These are phyloP conservation scores for Shargacucullia verbasci DNA, from an alignment of 2,888 invertebrate species.

Conservation along the genomic window DNA sequence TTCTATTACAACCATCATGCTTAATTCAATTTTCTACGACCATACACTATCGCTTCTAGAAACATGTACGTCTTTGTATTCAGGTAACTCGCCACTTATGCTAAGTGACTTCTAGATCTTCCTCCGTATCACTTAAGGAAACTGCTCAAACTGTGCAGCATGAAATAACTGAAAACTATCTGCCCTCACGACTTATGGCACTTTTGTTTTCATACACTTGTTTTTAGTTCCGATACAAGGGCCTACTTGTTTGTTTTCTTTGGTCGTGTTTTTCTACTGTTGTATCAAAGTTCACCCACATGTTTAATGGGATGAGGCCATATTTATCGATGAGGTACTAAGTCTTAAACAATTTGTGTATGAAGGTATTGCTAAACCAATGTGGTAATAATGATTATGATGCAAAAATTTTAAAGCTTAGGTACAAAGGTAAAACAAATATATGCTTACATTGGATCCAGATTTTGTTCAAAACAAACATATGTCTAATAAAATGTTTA, in stretches of 20 bases:
- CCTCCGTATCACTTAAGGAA: conserved; percentile 42
- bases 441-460: too few relatives aligned
- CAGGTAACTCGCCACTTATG: conserved; percentile 84
- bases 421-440: too few relatives aligned
- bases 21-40: not conserved
- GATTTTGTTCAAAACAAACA: too few relatives aligned
- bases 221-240: conserved; percentile 48
- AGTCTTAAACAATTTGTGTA: too few relatives aligned
- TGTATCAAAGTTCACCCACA: conserved; percentile 1
- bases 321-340: too few relatives aligned
- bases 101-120: conserved; percentile 76
- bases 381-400: too few relatives aligned
- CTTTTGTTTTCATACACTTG: conserved; percentile 59
- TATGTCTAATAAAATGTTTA: too few relatives aligned
- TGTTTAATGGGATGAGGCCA: not conserved
- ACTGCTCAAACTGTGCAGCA: conserved; percentile 46
- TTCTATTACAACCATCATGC: too few relatives aligned
- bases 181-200: conserved; percentile 47
- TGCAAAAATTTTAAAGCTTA: too few relatives aligned
- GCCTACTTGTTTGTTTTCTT: conserved; percentile 34
- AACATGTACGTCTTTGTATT: conserved; percentile 32
- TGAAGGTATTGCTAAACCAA: too few relatives aligned
- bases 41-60: conserved; percentile 29
- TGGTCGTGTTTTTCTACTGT: conserved; percentile 25
- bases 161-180: conserved; percentile 55